Percentiles rank a stretch among this genome's conserved stretches.
phyloP scores from a whole-genome alignment of 2,888 invertebrate genomes.

The Aphodius sticticus region DNA sequence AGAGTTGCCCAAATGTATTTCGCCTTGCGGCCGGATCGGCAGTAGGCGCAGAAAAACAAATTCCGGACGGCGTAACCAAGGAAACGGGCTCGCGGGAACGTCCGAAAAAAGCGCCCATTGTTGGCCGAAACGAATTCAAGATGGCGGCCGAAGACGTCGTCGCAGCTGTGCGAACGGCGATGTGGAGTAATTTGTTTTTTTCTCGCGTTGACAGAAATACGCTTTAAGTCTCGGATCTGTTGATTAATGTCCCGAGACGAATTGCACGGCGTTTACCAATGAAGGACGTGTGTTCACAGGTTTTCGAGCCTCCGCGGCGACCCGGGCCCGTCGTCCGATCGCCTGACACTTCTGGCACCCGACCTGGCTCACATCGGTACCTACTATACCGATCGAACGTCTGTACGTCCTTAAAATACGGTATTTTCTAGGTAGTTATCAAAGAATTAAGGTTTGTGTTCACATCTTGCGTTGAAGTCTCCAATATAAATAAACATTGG shows the following conservation, averaged over 20 bases:
- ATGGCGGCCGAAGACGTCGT: conserved; percentile 55
- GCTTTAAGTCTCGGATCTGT: conserved; percentile 54
- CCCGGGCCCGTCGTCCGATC: background rate
- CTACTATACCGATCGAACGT: background rate
- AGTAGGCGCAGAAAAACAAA: conserved; percentile 52
- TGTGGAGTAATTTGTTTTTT: conserved; percentile 57
- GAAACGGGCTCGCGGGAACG: conserved; percentile 43
- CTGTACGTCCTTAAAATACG: too few relatives aligned
- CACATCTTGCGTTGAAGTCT: too few relatives aligned
- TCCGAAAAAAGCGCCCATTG: conserved; percentile 54
- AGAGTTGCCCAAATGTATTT: background rate
- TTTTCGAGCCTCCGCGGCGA: conserved; percentile 27
- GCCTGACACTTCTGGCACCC: conserved; percentile 4
- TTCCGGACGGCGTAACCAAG: conserved; percentile 53
- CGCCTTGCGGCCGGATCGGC: background rate
- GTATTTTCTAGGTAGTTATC: too few relatives aligned
- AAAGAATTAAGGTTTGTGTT: too few relatives aligned
- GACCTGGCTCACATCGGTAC: background rate
- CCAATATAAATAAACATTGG: too few relatives aligned
- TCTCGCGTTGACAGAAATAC: conserved; percentile 56
- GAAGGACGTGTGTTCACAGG: conserved; percentile 50
- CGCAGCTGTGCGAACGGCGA: conserved; percentile 52
- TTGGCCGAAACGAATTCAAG: conserved; percentile 58
- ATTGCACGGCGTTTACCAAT: conserved; percentile 52
- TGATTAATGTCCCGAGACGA: conserved; percentile 56